Base-by-base conservation (phyloP, 2,113 vertebrate species). In the Lycaon pictus region DNA sequence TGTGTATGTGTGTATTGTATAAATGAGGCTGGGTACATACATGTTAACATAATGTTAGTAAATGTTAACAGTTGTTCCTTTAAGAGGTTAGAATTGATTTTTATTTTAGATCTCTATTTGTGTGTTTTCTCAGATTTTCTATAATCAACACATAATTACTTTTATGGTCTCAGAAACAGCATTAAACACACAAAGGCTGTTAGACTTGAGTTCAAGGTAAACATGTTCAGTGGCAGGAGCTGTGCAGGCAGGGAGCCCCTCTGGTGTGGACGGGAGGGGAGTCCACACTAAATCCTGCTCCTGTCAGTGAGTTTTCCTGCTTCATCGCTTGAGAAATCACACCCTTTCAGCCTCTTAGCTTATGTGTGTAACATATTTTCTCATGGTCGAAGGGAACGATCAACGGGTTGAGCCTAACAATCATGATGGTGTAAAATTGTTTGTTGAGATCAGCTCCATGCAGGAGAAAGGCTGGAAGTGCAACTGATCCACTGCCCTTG, bases 111-210 rank as follows among this genome's bases (percentile, higher is more conserved):
- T 82, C 80, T 87, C 56, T 17, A 35, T 84, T 88, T 90, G 43
- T 56, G 0, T 92, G 35, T 88, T 92, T 88, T 85, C n/a, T 80
- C 35, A 88, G 55, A 67, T 86, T 92, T 90, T 87, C 56, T 77
- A 3, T 76, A 62, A 58, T 60, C 76, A 80, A 37, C 71, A 95
- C 16, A 1, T 88, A 55, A 55, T 69, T 81, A 27, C 19, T 62
- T 96, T 93, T 86, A 93, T 43, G 85, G 74, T 62, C 22, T 84
- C 84, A 94, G 69, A 77, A 94, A 72, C 43, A 65, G 27, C 17
- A 79, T 53, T 58, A 62, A 72, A 90, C 93, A 56, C 32, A 53
- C 81, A 71, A 16, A 89, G 5, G 43, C 56, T 12, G 15, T 67
- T 90, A 87, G 62, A 51, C 11, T 88, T 11, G 27, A 87, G 51